Percentiles rank a stretch among this genome's conserved stretches.
Conservation (phyloP, 2,888 invertebrate species). For the Lasioglossum leucozonium region DNA sequence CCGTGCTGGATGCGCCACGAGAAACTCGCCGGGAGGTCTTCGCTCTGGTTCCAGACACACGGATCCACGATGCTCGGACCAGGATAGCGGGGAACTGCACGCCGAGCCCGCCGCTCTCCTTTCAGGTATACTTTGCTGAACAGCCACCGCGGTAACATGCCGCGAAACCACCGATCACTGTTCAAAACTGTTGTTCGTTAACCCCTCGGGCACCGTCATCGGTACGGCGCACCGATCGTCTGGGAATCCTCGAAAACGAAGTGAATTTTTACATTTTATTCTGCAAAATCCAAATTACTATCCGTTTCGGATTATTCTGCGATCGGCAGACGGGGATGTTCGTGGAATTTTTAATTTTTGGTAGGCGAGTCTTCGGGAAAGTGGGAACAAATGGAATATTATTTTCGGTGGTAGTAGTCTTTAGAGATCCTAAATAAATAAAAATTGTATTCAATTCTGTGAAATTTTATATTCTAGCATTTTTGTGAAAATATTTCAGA, state of each 20-base stretch:
- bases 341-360: too few species aligned
- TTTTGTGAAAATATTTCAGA: too few species aligned
- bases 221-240: background rate
- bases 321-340: too few species aligned
- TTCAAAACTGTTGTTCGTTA: background rate
- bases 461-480: too few species aligned
- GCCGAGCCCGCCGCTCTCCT: conserved; percentile 14
- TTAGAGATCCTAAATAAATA: too few species aligned
- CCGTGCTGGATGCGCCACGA: conserved; percentile 1
- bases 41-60: background rate
- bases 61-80: background rate
- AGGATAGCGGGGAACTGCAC: conserved; percentile 16
- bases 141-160: background rate
- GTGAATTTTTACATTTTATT: rapidly evolving
- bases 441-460: too few species aligned
- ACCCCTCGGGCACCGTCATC: background rate
- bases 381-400: too few species aligned
- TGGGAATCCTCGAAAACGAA: background rate
- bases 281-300: too few species aligned
- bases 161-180: background rate
- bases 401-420: too few species aligned
- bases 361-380: too few species aligned
- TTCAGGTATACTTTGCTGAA: conserved; percentile 34
- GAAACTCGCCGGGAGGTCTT: conserved; percentile 1
- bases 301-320: too few species aligned